phyloP scores from a whole-genome alignment of 2,113 vertebrate species.

The Muntiacus muntjak region DNA sequence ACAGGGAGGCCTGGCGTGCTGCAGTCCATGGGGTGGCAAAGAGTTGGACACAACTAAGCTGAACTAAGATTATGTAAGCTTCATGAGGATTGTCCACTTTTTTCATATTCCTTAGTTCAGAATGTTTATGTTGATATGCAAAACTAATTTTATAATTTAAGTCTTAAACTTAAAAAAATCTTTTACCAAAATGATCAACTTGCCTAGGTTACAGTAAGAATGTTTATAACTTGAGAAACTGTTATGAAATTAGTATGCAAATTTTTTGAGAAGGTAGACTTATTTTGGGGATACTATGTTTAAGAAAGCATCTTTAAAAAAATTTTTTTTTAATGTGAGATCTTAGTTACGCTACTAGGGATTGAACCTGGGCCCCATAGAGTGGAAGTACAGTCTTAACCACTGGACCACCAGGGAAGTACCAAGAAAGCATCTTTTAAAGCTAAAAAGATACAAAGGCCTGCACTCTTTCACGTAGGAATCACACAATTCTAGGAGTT shows the following conservation, averaged over 20 bases:
- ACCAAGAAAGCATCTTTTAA: background rate
- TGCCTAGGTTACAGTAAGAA: slow-evolving; percentile 28
- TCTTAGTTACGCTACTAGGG: background rate
- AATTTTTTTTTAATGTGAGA: background rate
- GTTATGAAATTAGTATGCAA: background rate
- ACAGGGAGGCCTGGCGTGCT: background rate
- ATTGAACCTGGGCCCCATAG: background rate
- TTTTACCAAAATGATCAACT: slow-evolving; percentile 1
- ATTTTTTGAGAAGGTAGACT: background rate
- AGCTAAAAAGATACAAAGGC: background rate
- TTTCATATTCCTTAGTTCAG: background rate
- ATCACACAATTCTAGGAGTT: background rate
- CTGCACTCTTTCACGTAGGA: background rate
- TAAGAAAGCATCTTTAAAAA: background rate
- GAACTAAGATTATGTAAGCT: background rate
- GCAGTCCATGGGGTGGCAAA: background rate
- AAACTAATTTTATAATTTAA: background rate
- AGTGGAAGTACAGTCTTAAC: background rate
- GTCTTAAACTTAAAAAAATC: background rate
- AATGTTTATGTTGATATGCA: background rate
- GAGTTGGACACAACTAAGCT: background rate
- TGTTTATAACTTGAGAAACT: background rate
- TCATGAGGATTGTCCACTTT: background rate
- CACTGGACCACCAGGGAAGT: background rate
- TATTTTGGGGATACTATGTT: background rate